Base-by-base conservation (phyloP, 1,140 invertebrate genomes). In the Drosophila ambigua region DNA sequence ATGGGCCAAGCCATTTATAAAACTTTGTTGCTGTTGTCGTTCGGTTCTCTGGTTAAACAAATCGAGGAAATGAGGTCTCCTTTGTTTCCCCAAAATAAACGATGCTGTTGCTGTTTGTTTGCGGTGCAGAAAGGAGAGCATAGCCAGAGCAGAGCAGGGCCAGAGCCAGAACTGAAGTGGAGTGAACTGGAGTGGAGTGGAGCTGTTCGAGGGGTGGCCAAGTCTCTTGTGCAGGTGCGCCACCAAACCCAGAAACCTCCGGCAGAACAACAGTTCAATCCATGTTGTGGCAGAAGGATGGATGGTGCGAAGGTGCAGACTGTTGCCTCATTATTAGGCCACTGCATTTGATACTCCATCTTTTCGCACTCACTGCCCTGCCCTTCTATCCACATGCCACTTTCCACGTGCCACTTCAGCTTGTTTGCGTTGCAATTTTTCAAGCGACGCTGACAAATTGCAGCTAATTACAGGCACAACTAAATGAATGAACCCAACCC, bases 51-150 rank as follows among this genome's bases (percentile, higher is more conserved):
- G 66, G 69, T 87, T 79, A 82, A 87, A 82, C 82, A 87, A 87
- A 87, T 88, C 79, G 67, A 72, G 69, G 54, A 88, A 88, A 88
- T 88, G 83, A 83, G 83, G 60, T 88, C 35, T 39, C 83, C 78
- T 88, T 88, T 88, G 83, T 88, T 88, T 73, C 76, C 79, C 83
- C 58, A 88, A 79, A 87, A 87, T 87, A 88, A 87, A 87, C 83
- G 84, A 82, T 83, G 72, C 78, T 24, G 44, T 45, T 79, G 62
- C 55, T 48, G 45, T 72, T 49, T 72, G 67, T 58, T 69, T 69
- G 66, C 65, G 66, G 66, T 69, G 35, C 66, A 53, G 11, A 20
- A 31, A 28, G 28, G n/a, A 31, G 15, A 50, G 48, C 16, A 9
- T 28, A 28, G 39, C 28, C 16, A 16, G 26, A 31, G 7, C 26